These are phyloP conservation scores for Trogon surrucura DNA, from an alignment of 2,113 vertebrate species.

Conservation along the genomic window DNA sequence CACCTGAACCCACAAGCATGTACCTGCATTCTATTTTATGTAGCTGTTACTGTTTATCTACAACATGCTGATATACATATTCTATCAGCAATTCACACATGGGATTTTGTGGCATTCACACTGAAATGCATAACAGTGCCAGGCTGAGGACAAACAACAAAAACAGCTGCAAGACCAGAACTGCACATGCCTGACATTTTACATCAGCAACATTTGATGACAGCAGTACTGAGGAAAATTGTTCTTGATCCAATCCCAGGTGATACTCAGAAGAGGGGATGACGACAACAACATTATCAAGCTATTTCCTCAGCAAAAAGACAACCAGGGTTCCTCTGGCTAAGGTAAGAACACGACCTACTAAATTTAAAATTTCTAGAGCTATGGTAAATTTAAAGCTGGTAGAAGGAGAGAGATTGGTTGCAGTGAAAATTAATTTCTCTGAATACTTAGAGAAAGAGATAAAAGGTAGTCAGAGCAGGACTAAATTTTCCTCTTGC, in stretches of 20 bases:
- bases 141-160: not conserved
- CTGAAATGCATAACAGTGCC: not conserved
- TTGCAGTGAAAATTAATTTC: not conserved
- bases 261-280: not conserved
- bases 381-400: not conserved
- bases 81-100: not conserved
- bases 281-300: not conserved
- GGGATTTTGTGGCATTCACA: not conserved
- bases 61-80: not conserved
- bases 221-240: not conserved
- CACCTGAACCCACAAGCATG: not conserved
- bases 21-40: not conserved
- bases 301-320: not conserved
- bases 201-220: conserved; percentile 3
- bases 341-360: not conserved
- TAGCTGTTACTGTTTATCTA: not conserved
- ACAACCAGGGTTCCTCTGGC: not conserved
- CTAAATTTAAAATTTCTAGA: conserved; percentile 14
- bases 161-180: not conserved
- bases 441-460: not conserved
- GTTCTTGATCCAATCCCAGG: conserved; percentile 1
- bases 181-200: not conserved
- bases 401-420: not conserved
- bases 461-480: not conserved
- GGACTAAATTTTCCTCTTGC: not conserved